Base-by-base conservation (phyloP, 2,888 invertebrate species). In the Melanchra persicariae region DNA sequence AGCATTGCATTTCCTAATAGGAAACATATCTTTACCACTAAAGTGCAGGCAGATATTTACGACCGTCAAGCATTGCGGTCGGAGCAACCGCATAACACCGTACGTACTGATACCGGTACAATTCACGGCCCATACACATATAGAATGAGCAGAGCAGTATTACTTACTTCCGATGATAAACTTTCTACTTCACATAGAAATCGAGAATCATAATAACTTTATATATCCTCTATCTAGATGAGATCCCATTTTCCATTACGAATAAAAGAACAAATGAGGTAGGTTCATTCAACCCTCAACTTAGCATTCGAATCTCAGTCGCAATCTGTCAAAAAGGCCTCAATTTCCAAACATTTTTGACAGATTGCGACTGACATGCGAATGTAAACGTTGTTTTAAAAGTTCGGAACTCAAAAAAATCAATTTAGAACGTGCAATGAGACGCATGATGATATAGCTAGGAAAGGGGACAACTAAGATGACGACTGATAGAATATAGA, bases 161-260 rank as follows among this genome's bases (percentile, higher is more conserved):
- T 79, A 72, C 55, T 76, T 77, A 76, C 77, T 81, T 80, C 79
- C 79, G 77, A 81, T 81, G 30, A 30, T 52, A 51, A 65, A 81
- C 79, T 79, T 81, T 79, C 79, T 80, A 79, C 67, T 79, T 70
- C 30, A 70, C 75, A 79, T 78, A 75, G 78, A 78, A 75, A 80
- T 68, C 64, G 77, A 79, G 72, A 80, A 71, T 54, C 30, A 61
- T 68, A 55, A 74, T 67, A 61, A 73, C 52, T 64, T 49, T 68
- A 52, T 43, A 54, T 43, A 55, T 78, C 60, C 37, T 66, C 60
- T 52, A 63, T 66, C 60, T 52, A 63, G 43, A 52, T 34, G 67
- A 78, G 77, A 62, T 73, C 78, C 65, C 63, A 51, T 64, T 60
- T 51, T 40, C 43, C 51, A 65, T 51, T 60, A 43, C 22, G 12